These are phyloP conservation scores for Pelobates cultripes DNA, from an alignment of 2,797 vertebrate species.

Conservation along the genomic window DNA sequence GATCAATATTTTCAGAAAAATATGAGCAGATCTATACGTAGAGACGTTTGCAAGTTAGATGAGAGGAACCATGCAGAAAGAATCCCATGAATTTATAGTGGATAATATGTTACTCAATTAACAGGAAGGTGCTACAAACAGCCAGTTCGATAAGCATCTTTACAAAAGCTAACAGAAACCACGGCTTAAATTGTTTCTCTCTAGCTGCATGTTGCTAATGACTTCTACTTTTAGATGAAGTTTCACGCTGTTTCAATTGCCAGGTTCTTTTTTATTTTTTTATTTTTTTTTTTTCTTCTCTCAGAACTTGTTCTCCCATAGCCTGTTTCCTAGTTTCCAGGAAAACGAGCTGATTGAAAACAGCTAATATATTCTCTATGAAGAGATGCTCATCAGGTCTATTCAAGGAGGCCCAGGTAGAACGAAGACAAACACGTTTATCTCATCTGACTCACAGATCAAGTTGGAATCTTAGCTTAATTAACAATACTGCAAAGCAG, in stretches of 20 bases:
- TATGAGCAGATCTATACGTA: neutral
- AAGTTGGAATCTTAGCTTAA: neutral
- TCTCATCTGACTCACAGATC: neutral
- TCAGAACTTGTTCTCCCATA: neutral
- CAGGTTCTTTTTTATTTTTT: neutral
- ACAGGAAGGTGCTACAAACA: conserved; percentile 1
- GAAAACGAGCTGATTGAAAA: neutral
- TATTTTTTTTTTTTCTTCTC: neutral
- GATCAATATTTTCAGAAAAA: neutral
- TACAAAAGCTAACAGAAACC: neutral
- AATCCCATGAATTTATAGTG: neutral
- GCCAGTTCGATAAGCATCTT: neutral
- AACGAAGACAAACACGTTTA: conserved; percentile 1
- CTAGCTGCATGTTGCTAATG: conserved; percentile 22
- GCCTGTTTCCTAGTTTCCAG: conserved; percentile 32
- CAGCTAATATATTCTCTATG: conserved; percentile 14
- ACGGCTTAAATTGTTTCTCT: conserved; percentile 13
- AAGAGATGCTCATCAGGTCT: conserved; percentile 21
- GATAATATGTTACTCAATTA: neutral
- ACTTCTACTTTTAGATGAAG: conserved; percentile 15
- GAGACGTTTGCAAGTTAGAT: neutral
- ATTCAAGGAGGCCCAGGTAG: neutral
- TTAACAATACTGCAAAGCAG: neutral
- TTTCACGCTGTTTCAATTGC: neutral
- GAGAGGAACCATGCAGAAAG: neutral